A percentile compares a stretch with the other conserved stretches of the same genome.
Conservation (phyloP, 2,888 invertebrate species). For the Megastigmus dorsalis region DNA sequence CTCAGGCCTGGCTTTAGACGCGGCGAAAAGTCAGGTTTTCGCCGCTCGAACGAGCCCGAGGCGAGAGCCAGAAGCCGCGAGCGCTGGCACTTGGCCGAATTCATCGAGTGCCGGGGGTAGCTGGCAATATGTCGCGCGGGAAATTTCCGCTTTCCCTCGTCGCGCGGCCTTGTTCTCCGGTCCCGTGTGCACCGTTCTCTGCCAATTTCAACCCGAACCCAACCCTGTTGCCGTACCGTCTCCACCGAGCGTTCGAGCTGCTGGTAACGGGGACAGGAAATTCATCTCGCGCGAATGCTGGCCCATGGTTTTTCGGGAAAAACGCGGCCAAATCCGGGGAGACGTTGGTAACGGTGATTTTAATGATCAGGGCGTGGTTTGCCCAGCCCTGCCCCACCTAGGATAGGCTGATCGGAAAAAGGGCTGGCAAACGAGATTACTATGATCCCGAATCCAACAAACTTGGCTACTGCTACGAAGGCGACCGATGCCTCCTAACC, state of each 20-base stretch:
- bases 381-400: constrained; percentile 64
- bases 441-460: constrained; percentile 74
- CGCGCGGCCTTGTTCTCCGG: no score
- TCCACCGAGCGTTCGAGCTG: neutral
- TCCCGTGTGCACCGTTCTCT: no score
- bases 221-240: no score
- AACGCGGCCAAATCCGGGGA: no score
- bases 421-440: constrained; percentile 73
- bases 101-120: neutral
- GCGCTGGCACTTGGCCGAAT: neutral
- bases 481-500: constrained; percentile 71
- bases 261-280: neutral
- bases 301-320: neutral
- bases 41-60: no score
- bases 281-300: neutral
- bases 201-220: neutral
- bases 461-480: constrained; percentile 59
- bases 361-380: constrained; percentile 70
- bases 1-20: no score
- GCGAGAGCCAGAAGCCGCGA: no score
- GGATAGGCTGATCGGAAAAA: constrained; percentile 71
- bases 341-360: neutral
- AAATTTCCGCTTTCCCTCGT: neutral
- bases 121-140: neutral
- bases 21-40: no score